Evolutionary conservation across 2,113 vertebrate species (phyloP).

Genomic region (Budorcas taxicolor): DNA sequence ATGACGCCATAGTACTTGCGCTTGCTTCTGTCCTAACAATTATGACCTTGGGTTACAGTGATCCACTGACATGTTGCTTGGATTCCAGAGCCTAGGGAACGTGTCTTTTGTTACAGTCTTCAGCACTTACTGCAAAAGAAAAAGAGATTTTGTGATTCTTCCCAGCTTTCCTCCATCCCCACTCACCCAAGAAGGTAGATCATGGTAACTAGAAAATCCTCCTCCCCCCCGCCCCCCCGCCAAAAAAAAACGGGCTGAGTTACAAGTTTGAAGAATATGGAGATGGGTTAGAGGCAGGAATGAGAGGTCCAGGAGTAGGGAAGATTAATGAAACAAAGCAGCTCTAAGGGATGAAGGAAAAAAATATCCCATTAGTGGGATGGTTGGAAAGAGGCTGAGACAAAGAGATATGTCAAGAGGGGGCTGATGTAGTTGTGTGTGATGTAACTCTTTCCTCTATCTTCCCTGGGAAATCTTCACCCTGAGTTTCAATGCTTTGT

Average conservation of each 20-base stretch:
- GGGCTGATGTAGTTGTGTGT: neutral
- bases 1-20: neutral
- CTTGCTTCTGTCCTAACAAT: neutral
- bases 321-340: neutral
- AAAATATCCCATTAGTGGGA: neutral
- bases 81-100: neutral
- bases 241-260: neutral
- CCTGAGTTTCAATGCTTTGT: neutral
- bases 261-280: neutral
- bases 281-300: neutral
- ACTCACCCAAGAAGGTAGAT: neutral
- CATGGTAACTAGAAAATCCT: neutral
- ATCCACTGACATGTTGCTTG: neutral
- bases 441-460: neutral
- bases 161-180: neutral
- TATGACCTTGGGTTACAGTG: neutral
- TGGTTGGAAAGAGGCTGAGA: neutral
- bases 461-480: neutral
- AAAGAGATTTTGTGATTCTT: neutral
- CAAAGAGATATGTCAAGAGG: neutral
- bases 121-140: neutral
- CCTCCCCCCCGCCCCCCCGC: neutral
- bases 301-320: neutral
- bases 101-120: neutral
- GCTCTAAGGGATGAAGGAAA: neutral